These are phyloP conservation scores for Stichodactyla helianthus DNA, from an alignment of 64 coral and sea anemone genomes.

Conservation along the genomic window DNA sequence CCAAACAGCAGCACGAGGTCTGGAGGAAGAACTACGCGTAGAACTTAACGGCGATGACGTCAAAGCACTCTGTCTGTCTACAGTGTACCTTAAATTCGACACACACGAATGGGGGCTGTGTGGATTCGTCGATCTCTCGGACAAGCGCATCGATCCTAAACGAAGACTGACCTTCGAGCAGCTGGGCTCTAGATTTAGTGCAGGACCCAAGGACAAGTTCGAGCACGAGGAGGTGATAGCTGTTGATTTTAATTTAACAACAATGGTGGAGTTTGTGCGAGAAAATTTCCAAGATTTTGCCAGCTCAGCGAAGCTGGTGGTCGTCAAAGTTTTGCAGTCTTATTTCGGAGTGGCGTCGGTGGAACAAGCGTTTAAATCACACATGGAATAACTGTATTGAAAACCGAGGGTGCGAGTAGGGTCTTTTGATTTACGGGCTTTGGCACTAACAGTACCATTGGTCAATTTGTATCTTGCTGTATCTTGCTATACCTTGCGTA, in stretches of 20 bases:
- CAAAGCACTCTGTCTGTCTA: constrained; percentile 78
- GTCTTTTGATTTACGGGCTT: no score
- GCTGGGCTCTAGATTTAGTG: constrained; percentile 75
- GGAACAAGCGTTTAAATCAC: constrained; percentile 55
- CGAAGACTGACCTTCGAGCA: constrained; percentile 70
- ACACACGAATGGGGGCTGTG: constrained; percentile 97
- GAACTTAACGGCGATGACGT: constrained; percentile 64
- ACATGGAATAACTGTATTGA: not conserved
- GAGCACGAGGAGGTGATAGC: constrained; percentile 88
- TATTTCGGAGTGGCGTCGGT: constrained; percentile 84
- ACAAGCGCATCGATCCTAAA: constrained; percentile 67
- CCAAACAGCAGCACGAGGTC: constrained; percentile 82
- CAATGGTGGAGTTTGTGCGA: constrained; percentile 90
- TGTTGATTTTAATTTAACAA: constrained; percentile 71
- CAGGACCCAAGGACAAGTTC: constrained; percentile 90
- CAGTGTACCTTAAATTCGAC: constrained; percentile 94
- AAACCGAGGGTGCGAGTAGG: no score
- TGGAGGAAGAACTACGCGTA: constrained; percentile 89
- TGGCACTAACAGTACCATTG: no score
- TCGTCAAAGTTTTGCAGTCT: constrained; percentile 95
- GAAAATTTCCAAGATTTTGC: constrained; percentile 91
- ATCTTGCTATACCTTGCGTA: no score
- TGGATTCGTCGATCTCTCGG: constrained; percentile 92
- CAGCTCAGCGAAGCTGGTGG: constrained; percentile 85
- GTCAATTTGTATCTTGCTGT: no score